These are phyloP conservation scores for Rousettus leschenaultii DNA, from an alignment of 2,113 vertebrate genomes.

Conservation along the genomic window DNA sequence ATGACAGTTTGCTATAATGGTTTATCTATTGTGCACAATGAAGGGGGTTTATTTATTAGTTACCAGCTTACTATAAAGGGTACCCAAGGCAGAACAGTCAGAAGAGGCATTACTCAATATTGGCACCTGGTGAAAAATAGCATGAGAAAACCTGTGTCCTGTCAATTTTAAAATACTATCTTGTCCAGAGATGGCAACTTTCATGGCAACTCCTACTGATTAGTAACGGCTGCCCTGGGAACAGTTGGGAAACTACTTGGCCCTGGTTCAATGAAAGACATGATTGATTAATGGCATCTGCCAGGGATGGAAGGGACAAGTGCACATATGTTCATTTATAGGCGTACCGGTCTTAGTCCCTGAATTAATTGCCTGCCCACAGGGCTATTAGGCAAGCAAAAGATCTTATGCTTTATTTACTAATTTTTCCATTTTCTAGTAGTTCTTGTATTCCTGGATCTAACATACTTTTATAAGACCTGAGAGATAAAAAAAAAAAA, in stretches of 20 bases:
- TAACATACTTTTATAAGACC: neutral
- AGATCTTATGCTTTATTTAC: neutral
- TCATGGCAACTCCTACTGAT: neutral
- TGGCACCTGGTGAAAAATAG: neutral
- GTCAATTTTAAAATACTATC: neutral
- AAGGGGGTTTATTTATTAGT: neutral
- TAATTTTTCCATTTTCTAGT: neutral
- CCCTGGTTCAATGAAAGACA: neutral
- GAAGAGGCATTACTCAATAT: neutral
- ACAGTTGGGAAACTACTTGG: neutral
- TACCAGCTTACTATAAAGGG: neutral
- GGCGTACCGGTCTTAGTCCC: accelerated
- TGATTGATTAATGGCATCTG: too few relatives aligned
- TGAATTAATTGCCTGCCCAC: neutral
- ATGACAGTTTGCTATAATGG: neutral
- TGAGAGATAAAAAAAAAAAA: neutral
- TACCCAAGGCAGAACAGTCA: neutral
- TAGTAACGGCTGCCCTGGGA: neutral
- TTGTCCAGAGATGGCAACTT: neutral
- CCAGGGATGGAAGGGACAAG: too few relatives aligned
- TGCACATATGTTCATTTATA: accelerated
- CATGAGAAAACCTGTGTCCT: neutral
- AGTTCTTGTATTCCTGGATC: neutral
- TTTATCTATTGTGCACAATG: neutral
- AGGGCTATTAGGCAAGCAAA: neutral